phyloP scores from a whole-genome alignment of 2,888 invertebrate genomes.

The Drosophila parthenogenetica region DNA sequence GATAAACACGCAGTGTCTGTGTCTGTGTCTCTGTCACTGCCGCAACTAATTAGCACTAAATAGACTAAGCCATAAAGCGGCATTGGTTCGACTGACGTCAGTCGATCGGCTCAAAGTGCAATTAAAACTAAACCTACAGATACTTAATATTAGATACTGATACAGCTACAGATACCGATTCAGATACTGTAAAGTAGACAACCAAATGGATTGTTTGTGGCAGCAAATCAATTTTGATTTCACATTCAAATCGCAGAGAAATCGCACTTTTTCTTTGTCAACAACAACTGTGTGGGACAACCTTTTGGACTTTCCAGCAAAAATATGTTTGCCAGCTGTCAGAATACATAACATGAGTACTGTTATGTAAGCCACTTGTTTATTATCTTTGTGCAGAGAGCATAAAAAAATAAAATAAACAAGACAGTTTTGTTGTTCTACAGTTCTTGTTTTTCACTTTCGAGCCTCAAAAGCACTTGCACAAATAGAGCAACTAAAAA shows the following conservation, averaged over 20 bases:
- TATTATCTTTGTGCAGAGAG: slow-evolving; percentile 26
- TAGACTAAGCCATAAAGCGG: slow-evolving; percentile 32
- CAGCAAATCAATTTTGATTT: slow-evolving; percentile 31
- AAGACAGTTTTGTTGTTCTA: slow-evolving; percentile 16
- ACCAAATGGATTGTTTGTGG: slow-evolving; percentile 20
- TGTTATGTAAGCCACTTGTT: slow-evolving; percentile 30
- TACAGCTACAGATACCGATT: slow-evolving; percentile 5
- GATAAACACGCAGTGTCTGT: slow-evolving; percentile 49
- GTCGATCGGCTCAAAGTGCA: slow-evolving; percentile 66
- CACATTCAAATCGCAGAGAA: background rate
- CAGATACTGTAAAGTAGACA: slow-evolving; percentile 4
- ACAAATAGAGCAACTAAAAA: slow-evolving; percentile 33
- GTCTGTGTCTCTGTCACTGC: slow-evolving; percentile 30
- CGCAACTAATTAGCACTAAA: slow-evolving; percentile 67
- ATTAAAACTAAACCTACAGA: slow-evolving; percentile 46
- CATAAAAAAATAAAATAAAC: slow-evolving; percentile 12
- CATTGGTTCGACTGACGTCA: slow-evolving; percentile 42
- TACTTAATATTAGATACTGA: slow-evolving; percentile 29
- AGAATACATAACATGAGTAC: slow-evolving; percentile 6
- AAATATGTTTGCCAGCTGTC: slow-evolving; percentile 20
- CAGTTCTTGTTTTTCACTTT: slow-evolving; percentile 31
- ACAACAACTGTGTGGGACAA: background rate
- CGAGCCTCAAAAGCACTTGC: slow-evolving; percentile 40
- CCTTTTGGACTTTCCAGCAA: slow-evolving; percentile 32
- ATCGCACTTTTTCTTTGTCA: slow-evolving; percentile 15